Conservation (phyloP, 2,888 invertebrate genomes). For the Schizotus pectinicornis region DNA sequence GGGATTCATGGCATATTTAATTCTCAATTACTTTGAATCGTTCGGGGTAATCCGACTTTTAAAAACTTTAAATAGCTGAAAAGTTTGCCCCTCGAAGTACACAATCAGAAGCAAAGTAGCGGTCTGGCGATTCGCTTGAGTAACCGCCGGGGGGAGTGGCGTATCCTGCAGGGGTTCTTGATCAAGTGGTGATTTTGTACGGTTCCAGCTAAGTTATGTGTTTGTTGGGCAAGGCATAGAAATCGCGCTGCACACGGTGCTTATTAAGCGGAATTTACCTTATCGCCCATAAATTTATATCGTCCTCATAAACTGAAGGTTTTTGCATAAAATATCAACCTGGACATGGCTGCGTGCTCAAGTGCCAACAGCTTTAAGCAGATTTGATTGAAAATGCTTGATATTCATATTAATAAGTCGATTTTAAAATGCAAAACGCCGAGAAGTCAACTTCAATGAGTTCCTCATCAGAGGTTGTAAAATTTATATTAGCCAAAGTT, state of each 20-base stretch:
- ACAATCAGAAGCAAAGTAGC: constrained; percentile 54
- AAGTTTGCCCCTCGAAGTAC: constrained; percentile 43
- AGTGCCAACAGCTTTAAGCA: too few species aligned
- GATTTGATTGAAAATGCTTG: too few species aligned
- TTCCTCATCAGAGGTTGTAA: too few species aligned
- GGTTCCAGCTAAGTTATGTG: constrained; percentile 20
- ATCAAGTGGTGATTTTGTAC: constrained; percentile 53
- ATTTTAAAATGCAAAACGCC: too few species aligned
- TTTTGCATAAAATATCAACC: too few species aligned
- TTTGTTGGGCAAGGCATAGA: constrained; percentile 3
- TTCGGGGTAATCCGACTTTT: constrained; percentile 44
- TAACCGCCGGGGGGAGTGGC: constrained; percentile 50
- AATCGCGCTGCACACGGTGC: constrained; percentile 9
- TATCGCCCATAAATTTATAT: not conserved
- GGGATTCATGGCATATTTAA: constrained; percentile 21
- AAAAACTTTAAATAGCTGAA: constrained; percentile 48
- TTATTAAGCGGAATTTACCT: constrained; percentile 15
- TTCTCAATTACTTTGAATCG: constrained; percentile 35
- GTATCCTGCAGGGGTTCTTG: constrained; percentile 44
- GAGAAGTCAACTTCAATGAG: too few species aligned
- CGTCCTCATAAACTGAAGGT: too few species aligned
- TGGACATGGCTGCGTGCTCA: too few species aligned
- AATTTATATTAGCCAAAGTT: too few species aligned
- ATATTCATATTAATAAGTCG: too few species aligned
- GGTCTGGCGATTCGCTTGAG: constrained; percentile 57